Base-by-base conservation (phyloP, 2,888 invertebrate genomes). In the Dryomyza anilis region DNA sequence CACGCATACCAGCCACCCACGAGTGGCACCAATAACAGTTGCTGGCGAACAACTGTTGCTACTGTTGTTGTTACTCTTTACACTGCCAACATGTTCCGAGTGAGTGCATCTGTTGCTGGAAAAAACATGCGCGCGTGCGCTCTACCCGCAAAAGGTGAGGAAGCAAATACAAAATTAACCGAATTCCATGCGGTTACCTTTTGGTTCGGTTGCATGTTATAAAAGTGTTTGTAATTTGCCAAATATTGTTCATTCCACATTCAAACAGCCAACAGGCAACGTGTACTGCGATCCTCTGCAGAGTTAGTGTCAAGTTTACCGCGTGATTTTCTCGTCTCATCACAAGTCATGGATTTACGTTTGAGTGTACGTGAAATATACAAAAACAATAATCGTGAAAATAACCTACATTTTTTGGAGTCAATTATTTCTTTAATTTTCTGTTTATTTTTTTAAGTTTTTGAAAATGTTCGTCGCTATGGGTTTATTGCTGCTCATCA, bases 321-420 rank as follows among this genome's bases (percentile, higher is more conserved):
- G 19, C 36, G 43, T 16, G 23, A 61, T 61, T 52, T 61, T 25
- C 43, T 33, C 19, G n/a, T 25, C 12, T 19, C 21, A 45, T 29
- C 53, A 73, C 67, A 48, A 43, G 58, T 57, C 27, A 76, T 76
- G 76, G 76, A 74, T 69, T 73, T 69, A 67, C 74, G 75, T 48
- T 67, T 70, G 67, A n/a, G n/a, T n/a, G n/a, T n/a, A n/a, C n/a
- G n/a, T n/a, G 71, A 66, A 74, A 77, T 76, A 70, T 75, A 71
- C 14, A 14, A 33, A 5, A n/a, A 46, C 4, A 29, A 27, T 50
- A 16, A 33, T 23, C 27, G 21, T 23, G 5, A 39, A 7, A 62
- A 50, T 46, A 62, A 59, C 27, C 27, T 12, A 30, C 33, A 52
- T 19, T 45, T 53, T 23, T 50, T 43, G 43, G 5, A n/a, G n/a